These are phyloP conservation scores for Mesorhabditis belari DNA, from an alignment of 2,888 invertebrate species.

Conservation along the genomic window DNA sequence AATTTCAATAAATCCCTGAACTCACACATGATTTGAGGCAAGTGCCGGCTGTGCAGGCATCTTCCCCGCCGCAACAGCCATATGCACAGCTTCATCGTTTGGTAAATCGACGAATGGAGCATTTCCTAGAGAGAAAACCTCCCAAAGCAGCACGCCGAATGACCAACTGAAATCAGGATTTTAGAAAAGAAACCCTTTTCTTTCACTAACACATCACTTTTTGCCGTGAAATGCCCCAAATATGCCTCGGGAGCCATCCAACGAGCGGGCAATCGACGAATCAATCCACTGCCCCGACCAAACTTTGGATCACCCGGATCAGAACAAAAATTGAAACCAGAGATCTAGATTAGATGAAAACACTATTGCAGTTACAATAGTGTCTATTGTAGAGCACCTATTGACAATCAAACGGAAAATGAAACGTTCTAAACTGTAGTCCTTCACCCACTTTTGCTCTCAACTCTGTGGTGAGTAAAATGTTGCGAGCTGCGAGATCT, in stretches of 20 bases:
- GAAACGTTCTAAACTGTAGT: not conserved
- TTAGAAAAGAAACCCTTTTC: not conserved
- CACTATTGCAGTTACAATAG: not conserved
- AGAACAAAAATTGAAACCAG: slow-evolving; percentile 36
- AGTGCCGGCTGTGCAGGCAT: slow-evolving; percentile 27
- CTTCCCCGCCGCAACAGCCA: slow-evolving; percentile 21
- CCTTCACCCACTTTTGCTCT: slow-evolving; percentile 27
- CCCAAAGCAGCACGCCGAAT: slow-evolving; percentile 30
- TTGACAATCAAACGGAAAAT: not conserved
- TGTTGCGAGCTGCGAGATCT: slow-evolving; percentile 33
- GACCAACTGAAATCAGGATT: slow-evolving; percentile 24
- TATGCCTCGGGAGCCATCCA: slow-evolving; percentile 38
- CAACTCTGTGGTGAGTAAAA: slow-evolving; percentile 34
- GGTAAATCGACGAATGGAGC: slow-evolving; percentile 28
- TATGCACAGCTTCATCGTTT: slow-evolving; percentile 26
- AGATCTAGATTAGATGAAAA: slow-evolving; percentile 9
- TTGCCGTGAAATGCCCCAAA: slow-evolving; percentile 25
- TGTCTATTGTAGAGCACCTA: not conserved
- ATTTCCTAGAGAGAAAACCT: slow-evolving; percentile 32
- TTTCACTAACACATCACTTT: slow-evolving; percentile 18
- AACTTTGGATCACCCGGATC: slow-evolving; percentile 29
- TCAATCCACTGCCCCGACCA: slow-evolving; percentile 14
- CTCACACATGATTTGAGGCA: slow-evolving; percentile 31
- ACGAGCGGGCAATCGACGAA: slow-evolving; percentile 26
- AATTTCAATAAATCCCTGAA: not conserved